Conservation (phyloP, 2,888 invertebrate species). For the Microplitis deprimator region DNA sequence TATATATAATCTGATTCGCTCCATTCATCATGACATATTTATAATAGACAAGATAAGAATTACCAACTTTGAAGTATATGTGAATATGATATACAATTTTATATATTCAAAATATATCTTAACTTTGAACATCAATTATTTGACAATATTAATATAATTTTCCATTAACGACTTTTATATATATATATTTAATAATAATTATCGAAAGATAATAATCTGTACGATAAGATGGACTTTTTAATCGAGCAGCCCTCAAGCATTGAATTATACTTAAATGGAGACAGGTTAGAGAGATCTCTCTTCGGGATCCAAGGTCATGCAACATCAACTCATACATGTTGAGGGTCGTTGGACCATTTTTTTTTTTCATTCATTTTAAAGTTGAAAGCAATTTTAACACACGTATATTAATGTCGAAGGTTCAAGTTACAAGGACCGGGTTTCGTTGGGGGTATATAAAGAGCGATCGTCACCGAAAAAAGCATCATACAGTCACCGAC, state of each 20-base stretch:
- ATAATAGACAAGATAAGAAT: neutral
- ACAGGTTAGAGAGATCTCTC: slow-evolving; percentile 23
- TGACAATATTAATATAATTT: neutral
- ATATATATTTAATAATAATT: neutral
- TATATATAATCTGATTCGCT: slow-evolving; percentile 19
- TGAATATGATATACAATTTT: neutral
- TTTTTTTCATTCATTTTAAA: slow-evolving; percentile 30
- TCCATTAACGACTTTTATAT: too few relatives aligned
- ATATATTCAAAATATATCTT: neutral
- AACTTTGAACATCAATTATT: neutral
- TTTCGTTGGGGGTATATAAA: slow-evolving; percentile 33
- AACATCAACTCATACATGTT: slow-evolving; percentile 25
- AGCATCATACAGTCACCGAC: slow-evolving; percentile 31
- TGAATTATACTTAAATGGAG: slow-evolving; percentile 19
- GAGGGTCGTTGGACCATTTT: slow-evolving; percentile 38
- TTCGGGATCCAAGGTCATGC: slow-evolving; percentile 35
- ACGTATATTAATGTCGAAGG: slow-evolving; percentile 32
- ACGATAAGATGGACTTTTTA: neutral
- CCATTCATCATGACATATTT: slow-evolving; percentile 10
- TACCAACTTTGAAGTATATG: neutral
- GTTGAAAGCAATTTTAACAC: slow-evolving; percentile 33
- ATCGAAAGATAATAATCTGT: neutral
- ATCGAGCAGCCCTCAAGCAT: slow-evolving; percentile 12
- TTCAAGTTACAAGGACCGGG: slow-evolving; percentile 15
- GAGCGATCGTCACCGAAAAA: slow-evolving; percentile 17